Conservation (phyloP, 1,140 invertebrate species). For the Listronotus bonariensis region DNA sequence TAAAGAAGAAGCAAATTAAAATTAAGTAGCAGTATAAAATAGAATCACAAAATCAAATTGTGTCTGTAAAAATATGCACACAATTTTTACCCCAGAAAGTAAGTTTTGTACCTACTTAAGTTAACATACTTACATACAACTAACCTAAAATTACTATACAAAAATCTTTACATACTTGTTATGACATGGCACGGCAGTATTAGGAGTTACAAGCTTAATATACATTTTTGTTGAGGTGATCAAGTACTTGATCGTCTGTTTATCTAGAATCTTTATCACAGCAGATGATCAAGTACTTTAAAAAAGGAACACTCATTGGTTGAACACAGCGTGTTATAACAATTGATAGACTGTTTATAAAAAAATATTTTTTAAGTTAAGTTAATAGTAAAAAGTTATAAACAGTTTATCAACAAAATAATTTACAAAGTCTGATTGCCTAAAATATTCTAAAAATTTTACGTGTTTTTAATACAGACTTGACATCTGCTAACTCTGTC, state of each 20-base stretch:
- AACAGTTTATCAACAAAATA: slow-evolving; percentile 11
- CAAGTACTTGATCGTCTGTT: slow-evolving; percentile 42
- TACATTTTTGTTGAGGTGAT: slow-evolving; percentile 39
- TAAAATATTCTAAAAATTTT: slow-evolving; percentile 37
- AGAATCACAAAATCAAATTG: slow-evolving; percentile 19
- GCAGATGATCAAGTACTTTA: slow-evolving; percentile 45
- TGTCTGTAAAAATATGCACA: slow-evolving; percentile 13
- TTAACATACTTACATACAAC: slow-evolving; percentile 48
- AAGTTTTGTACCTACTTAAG: slow-evolving; percentile 25
- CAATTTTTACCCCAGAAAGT: slow-evolving; percentile 13
- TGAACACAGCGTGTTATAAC: slow-evolving; percentile 40
- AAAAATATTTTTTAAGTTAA: background rate
- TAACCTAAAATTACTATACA: slow-evolving; percentile 51
- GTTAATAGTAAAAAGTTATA: background rate
- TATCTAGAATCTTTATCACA: slow-evolving; percentile 39
- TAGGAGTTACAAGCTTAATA: slow-evolving; percentile 47
- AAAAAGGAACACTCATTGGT: slow-evolving; percentile 49
- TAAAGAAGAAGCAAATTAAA: slow-evolving; percentile 6
- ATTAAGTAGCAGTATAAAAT: slow-evolving; percentile 6
- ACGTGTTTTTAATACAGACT: slow-evolving; percentile 90
- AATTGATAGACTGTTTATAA: background rate
- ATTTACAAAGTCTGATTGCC: slow-evolving; percentile 11
- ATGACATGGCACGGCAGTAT: slow-evolving; percentile 53
- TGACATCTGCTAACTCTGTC: slow-evolving; percentile 89
- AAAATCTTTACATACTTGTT: slow-evolving; percentile 49